Evolutionary conservation across 23 tunicate species (phyloP), one percentile per base, ranked within the genome.

Genomic region (Phallusia fumigata): DNA sequence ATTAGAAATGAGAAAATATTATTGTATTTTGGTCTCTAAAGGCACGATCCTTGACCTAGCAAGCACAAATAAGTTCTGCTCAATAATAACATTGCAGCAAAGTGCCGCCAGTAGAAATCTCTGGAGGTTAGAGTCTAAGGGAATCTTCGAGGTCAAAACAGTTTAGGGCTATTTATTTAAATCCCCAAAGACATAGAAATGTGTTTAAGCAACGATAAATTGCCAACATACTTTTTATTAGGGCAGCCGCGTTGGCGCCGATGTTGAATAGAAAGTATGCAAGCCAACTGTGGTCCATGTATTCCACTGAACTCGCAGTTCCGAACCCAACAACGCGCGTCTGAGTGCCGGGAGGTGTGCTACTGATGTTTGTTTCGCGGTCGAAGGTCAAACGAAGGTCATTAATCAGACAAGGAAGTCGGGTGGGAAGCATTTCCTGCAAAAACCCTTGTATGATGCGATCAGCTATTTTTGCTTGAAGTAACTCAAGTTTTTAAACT

Each of bases 271-370:
- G 69, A 0, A 85, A 19, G 32, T 53, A 77, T 13, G 95, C 95
- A 16, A 53, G 53, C 85, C 82, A 77, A 75, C 88, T 85, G 50
- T 80, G 82, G 73, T 89, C 95, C 18, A 85, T 80, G 40, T 89
- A 89, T 49, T 89, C 95, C 22, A 89, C 82, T 5, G 86, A 35
- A 26, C 76, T 72, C 18, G 95, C 45, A 0, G 78, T 80, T n/a
- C 95, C 95, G 75, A 86, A 89, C 19, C 95, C 95, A n/a, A 88
- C 74, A 24, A 84, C 45, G 19, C 85, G 69, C 8, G 83, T 89
- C 30, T 80, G 35, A 52, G 80, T 85, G 8, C 95, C 95, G 12
- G 77, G 65, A 21, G 81, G 88, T 26, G 32, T 13, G 51, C 36
- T 21, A 72, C 95, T 89, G 30, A 51, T 80, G 82, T 89, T 89